These are phyloP conservation scores for Xylocampa areola DNA, from an alignment of 2,888 invertebrate genomes.

Conservation along the genomic window DNA sequence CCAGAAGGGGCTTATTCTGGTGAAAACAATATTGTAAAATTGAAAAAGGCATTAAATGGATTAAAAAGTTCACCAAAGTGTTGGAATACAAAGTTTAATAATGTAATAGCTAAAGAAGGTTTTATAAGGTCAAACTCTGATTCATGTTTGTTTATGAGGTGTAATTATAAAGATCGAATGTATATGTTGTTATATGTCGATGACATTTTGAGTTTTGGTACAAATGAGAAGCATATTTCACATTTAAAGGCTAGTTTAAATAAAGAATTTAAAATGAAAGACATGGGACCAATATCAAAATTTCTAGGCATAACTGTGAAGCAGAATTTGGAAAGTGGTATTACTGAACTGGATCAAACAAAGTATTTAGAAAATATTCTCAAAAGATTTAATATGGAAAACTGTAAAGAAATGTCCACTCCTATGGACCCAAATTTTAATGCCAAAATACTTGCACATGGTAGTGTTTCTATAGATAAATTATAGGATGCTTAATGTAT, in stretches of 20 bases:
- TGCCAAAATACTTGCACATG: constrained; percentile 20
- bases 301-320: constrained; percentile 40
- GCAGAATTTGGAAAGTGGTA: constrained; percentile 25
- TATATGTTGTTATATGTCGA: constrained; percentile 28
- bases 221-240: constrained; percentile 2
- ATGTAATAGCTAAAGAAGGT: constrained; percentile 17
- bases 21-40: constrained; percentile 18
- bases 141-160: constrained; percentile 17
- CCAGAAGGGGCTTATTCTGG: constrained; percentile 32
- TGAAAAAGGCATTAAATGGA: constrained; percentile 23
- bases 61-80: constrained; percentile 19
- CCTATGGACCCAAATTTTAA: constrained; percentile 47
- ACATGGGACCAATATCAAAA: constrained; percentile 24
- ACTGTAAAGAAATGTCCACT: constrained; percentile 39
- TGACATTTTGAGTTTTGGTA: constrained; percentile 21
- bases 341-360: constrained; percentile 38
- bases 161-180: constrained; percentile 9
- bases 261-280: constrained; percentile 35
- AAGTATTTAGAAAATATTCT: constrained; percentile 40
- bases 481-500: constrained; percentile 35
- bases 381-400: constrained; percentile 36
- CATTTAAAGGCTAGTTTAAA: constrained; percentile 10
- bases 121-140: constrained; percentile 18
- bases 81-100: constrained; percentile 20
- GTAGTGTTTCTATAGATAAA: constrained; percentile 21